Conservation (phyloP, 2,797 vertebrate genomes). For the Calcarius lapponicus region DNA sequence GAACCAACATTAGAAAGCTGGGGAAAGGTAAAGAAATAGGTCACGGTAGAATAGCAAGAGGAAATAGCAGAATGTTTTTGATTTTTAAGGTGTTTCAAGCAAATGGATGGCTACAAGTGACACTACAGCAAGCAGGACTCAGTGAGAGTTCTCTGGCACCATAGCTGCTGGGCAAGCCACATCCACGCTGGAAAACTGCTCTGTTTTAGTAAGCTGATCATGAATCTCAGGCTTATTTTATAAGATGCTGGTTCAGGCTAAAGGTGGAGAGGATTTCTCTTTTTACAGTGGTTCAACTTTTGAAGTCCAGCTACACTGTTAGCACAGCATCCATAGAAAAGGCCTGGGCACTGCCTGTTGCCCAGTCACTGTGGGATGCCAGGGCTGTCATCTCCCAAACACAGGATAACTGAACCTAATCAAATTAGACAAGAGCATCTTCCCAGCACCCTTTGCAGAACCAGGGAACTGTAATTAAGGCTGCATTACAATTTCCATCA, state of each 20-base stretch:
- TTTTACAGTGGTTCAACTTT: background rate
- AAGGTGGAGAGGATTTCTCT: background rate
- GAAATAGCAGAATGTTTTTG: background rate
- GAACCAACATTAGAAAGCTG: background rate
- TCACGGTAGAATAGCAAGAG: background rate
- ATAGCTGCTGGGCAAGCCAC: background rate
- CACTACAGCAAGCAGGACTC: background rate
- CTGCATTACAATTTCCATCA: background rate
- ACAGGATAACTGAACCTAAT: slow-evolving; percentile 24
- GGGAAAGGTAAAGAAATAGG: background rate
- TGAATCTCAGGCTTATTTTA: background rate
- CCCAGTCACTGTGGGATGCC: background rate
- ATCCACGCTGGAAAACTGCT: background rate
- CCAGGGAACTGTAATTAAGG: background rate
- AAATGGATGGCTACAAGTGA: background rate
- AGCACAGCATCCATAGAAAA: background rate
- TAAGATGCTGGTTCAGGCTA: background rate
- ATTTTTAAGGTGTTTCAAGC: background rate
- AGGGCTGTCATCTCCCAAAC: background rate
- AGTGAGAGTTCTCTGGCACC: background rate
- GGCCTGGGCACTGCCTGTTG: background rate
- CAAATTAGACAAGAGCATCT: slow-evolving; percentile 23
- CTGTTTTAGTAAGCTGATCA: background rate
- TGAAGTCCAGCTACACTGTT: background rate
- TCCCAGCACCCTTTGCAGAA: background rate